Base-by-base conservation (phyloP, 1,140 invertebrate species). In the Lepidurus apus region DNA sequence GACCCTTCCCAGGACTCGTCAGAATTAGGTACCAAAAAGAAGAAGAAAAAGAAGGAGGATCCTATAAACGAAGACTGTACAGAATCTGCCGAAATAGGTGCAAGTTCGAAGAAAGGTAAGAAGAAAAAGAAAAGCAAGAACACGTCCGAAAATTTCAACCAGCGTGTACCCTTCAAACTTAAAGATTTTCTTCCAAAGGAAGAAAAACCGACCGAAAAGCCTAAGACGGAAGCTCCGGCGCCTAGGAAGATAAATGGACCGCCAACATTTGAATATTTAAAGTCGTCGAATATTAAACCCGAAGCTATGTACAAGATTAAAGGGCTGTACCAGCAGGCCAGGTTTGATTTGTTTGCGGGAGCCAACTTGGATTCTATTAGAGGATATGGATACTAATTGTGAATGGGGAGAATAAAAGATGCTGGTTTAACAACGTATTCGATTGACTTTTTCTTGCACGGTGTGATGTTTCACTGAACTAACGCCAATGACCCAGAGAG, bases 41-140 rank as follows among this genome's bases (percentile, higher is more conserved):
- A 78, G 21, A 78, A 78, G 34, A 78, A 78, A 42, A 78, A 78
- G 21, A 78, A 73, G 13, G 17, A 45, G 77, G 42, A 34, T 44
- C 77, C 17, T 17, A 17, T 13, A 9, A 65, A 65, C 17, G 53
- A 17, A 65, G 53, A 13, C 21, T 34, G 34, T 34, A 34, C 34
- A 65, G 53, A 65, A 65, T 65, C 9, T 65, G 8, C 8, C 13
- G 47, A 65, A 65, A 1, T n/a, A 13, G 47, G 7, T 8, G 11
- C 6, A 21, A 17, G 53, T 9, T 7, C 53, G 21, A 21, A 13
- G 17, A 65, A 65, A 65, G 53, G 53, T 65, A 65, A 65, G 53
- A 65, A 17, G 53, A 65, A 13, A 65, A 65, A 65, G 53, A 65
- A 65, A 65, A 65, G 53, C 13, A 65, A 65, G 21, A 65, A 21